Percentiles rank a stretch among this genome's conserved stretches.
Conservation (phyloP, 2,797 vertebrate genomes). For the Hypotaenidia philippensis region DNA sequence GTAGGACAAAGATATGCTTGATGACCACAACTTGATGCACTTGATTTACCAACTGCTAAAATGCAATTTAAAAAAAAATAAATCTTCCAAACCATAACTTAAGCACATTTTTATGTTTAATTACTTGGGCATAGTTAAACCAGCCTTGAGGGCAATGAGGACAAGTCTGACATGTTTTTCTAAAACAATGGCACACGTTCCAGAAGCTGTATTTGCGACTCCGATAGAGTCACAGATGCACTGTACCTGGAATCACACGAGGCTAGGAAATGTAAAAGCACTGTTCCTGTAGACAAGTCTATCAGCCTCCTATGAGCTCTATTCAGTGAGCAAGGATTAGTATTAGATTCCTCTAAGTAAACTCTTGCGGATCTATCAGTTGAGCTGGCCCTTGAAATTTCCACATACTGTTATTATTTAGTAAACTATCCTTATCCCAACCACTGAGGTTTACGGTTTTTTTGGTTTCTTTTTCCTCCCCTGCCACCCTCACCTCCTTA, state of each 20-base stretch:
- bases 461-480: too few relatives aligned
- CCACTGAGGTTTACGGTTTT: too few relatives aligned
- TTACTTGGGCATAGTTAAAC: neutral
- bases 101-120: neutral
- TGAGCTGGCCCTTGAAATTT: too few relatives aligned
- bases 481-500: too few relatives aligned
- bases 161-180: neutral
- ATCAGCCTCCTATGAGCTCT: neutral
- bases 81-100: neutral
- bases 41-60: neutral
- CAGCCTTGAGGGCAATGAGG: neutral
- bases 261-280: neutral
- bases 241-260: too few relatives aligned
- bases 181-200: neutral
- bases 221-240: neutral
- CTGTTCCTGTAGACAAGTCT: neutral
- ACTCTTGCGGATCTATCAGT: too few relatives aligned
- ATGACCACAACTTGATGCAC: neutral
- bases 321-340: neutral
- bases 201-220: neutral
- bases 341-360: neutral
- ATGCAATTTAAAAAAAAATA: neutral
- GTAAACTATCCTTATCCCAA: too few relatives aligned
- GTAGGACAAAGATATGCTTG: neutral
- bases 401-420: too few relatives aligned